A percentile compares a stretch with the other conserved stretches of the same genome.
Conservation (phyloP, 2,797 vertebrate genomes). For the Zalophus californianus region DNA sequence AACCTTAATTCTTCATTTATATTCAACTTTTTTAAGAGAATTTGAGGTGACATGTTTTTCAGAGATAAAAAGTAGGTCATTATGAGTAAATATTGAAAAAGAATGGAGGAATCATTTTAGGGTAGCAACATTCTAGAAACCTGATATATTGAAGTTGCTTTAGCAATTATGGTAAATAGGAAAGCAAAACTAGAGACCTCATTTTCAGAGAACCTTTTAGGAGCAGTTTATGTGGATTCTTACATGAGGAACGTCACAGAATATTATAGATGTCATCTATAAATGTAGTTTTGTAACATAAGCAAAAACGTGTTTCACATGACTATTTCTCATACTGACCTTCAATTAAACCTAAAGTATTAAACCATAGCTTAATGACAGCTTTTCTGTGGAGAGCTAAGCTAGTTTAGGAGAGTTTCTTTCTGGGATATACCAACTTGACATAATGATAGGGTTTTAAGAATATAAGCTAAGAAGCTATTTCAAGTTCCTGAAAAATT, state of each 20-base stretch:
- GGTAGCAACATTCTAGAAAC: neutral
- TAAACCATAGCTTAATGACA: neutral
- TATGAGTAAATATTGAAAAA: neutral
- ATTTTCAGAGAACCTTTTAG: conserved; percentile 22
- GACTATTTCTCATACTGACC: neutral
- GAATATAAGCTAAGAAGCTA: neutral
- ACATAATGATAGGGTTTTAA: neutral
- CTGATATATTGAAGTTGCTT: neutral
- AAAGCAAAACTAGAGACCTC: neutral
- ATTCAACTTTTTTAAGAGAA: neutral
- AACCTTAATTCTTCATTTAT: neutral
- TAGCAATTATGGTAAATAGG: conserved; percentile 30
- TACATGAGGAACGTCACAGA: neutral
- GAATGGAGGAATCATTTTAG: conserved; percentile 1
- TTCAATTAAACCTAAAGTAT: conserved; percentile 15
- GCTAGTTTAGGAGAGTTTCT: neutral
- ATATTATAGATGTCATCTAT: neutral
- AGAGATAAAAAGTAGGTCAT: neutral
- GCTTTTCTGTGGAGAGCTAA: neutral
- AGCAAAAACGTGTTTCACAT: neutral
- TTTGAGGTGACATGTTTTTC: neutral
- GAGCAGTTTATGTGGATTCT: neutral
- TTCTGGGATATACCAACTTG: neutral
- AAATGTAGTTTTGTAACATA: conserved; percentile 8
- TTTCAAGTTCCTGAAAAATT: neutral